Conservation (phyloP, 2,797 vertebrate species). For the Lepus townsendii region DNA sequence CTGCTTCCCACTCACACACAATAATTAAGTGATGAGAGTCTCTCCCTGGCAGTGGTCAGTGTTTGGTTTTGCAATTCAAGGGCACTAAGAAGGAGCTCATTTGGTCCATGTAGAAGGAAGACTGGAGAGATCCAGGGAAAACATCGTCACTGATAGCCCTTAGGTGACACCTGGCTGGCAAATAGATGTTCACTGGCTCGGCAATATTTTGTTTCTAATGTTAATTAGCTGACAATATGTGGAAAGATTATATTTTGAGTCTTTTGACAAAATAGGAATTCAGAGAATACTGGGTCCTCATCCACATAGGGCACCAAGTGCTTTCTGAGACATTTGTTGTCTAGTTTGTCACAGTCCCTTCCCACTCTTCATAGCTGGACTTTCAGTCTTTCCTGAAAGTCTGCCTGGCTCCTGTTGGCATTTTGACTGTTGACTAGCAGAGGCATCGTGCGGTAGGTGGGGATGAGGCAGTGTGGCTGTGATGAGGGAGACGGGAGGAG, state of each 20-base stretch:
- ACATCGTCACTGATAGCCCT: not conserved
- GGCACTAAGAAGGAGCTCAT: not conserved
- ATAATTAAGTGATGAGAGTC: not conserved
- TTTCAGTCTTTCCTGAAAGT: not conserved
- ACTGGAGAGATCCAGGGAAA: not conserved
- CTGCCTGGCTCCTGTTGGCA: not conserved
- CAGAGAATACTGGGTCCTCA: not conserved
- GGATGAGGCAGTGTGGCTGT: not conserved
- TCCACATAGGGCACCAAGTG: not conserved
- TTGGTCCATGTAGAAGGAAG: not conserved
- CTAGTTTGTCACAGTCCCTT: not conserved
- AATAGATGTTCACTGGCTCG: not conserved
- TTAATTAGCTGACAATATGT: not conserved
- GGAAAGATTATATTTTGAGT: not conserved
- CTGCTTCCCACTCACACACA: too few relatives aligned
- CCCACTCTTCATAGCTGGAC: not conserved
- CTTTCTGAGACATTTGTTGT: not conserved
- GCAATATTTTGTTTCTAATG: not conserved
- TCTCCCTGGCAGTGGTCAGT: not conserved
- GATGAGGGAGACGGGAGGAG: not conserved
- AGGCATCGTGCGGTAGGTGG: not conserved
- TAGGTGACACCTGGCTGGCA: not conserved
- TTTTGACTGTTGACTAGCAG: not conserved
- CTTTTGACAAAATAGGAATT: not conserved
- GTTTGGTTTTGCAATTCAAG: not conserved